phyloP scores from a whole-genome alignment of 2,113 vertebrate species.

The Dendrocopos noguchii region DNA sequence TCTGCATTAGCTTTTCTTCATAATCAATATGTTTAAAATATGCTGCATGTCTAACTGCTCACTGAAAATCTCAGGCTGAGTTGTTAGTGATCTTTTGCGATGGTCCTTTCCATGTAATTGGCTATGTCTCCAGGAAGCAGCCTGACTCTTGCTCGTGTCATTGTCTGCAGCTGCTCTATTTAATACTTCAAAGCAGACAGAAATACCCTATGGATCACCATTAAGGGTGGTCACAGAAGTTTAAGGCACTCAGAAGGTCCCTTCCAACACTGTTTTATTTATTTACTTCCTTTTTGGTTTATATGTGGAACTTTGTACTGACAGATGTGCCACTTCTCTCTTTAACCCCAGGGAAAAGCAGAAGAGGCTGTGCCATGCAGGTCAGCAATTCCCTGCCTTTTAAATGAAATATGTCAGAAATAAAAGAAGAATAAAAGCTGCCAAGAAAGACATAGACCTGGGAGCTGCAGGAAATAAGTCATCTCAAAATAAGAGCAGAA shows the following conservation, averaged over 20 bases:
- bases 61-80: not conserved
- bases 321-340: not conserved
- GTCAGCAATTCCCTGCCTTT: not conserved
- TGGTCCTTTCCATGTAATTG: not conserved
- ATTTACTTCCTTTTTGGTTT: not conserved
- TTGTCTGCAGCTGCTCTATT: not conserved
- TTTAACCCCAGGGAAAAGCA: not conserved
- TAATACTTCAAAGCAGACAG: not conserved
- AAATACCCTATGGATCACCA: not conserved
- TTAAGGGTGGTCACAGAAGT: not conserved
- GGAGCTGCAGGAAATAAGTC: not conserved
- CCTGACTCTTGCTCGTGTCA: accelerated
- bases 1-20: not conserved
- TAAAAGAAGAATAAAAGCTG: not conserved
- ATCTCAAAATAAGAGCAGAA: not conserved
- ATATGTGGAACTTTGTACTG: not conserved
- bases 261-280: not conserved
- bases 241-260: not conserved
- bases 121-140: not conserved
- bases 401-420: not conserved
- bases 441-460: not conserved
- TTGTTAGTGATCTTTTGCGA: not conserved
- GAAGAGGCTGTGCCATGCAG: not conserved
- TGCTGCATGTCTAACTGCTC: not conserved
- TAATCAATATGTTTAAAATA: not conserved